A percentile compares a stretch with the other conserved stretches of the same genome.
Conservation (phyloP, 2,113 vertebrate genomes). For the Halichoerus grypus region DNA sequence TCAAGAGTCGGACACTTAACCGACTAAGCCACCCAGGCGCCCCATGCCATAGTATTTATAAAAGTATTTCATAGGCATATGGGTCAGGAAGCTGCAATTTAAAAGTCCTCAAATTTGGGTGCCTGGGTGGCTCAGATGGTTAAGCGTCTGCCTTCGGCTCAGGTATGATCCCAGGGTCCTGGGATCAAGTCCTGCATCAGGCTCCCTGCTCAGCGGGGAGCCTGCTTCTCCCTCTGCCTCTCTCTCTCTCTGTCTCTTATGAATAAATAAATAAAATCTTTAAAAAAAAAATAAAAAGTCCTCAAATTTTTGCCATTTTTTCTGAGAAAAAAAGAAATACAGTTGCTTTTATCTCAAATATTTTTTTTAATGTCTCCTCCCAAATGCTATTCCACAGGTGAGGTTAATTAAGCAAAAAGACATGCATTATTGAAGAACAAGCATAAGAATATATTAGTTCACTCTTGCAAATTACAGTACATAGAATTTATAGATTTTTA, state of each 20-base stretch:
- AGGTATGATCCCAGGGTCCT: no score
- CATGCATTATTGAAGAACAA: slow-evolving; percentile 41
- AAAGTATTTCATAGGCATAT: background rate
- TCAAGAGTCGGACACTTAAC: background rate
- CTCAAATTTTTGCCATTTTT: slow-evolving; percentile 28
- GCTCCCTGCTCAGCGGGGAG: no score
- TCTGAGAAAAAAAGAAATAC: background rate
- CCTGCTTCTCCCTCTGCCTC: no score
- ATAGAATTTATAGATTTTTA: slow-evolving; percentile 46
- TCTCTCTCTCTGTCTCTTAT: no score
- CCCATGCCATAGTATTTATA: background rate
- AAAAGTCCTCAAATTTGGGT: background rate
- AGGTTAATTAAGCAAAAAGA: slow-evolving; percentile 57
- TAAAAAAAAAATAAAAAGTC: background rate
- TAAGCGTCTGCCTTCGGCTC: no score
- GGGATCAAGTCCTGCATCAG: no score
- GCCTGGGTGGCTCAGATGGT: no score
- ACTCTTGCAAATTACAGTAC: slow-evolving; percentile 12
- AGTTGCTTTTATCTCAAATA: background rate
- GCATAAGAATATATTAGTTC: background rate
- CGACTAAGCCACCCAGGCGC: background rate
- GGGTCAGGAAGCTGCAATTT: background rate
- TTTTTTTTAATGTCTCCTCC: background rate
- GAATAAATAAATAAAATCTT: no score
- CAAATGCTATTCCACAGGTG: background rate